Percentiles rank a stretch among this genome's conserved stretches.
phyloP scores from a whole-genome alignment of 2,797 vertebrate species.

The Psittacula echo region DNA sequence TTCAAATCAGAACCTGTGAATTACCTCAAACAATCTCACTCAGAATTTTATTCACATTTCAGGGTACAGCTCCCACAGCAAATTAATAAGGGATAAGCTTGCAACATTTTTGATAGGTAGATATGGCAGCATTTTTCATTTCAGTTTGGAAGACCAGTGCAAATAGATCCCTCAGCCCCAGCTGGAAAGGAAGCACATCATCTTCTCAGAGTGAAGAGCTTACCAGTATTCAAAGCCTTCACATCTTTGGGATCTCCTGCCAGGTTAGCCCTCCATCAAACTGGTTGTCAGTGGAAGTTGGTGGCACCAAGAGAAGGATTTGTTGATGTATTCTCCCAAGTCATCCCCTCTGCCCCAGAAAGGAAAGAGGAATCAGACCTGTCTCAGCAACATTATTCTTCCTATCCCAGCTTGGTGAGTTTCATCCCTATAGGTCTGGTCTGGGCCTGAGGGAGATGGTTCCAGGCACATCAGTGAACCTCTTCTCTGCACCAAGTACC shows the following conservation, averaged over 20 bases:
- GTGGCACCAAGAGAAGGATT: not conserved
- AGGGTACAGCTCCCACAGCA: slow-evolving; percentile 14
- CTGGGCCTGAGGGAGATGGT: not conserved
- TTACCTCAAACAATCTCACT: slow-evolving; percentile 36
- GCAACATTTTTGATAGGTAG: slow-evolving; percentile 17
- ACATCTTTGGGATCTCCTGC: not conserved
- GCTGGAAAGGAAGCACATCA: not conserved
- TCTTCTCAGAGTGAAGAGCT: not conserved
- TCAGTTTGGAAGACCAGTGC: slow-evolving; percentile 37
- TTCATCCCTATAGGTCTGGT: not conserved
- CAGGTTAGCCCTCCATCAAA: not conserved
- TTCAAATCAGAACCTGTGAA: slow-evolving; percentile 46
- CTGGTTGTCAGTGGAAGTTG: not conserved
- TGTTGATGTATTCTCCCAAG: not conserved
- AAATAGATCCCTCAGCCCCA: slow-evolving; percentile 1
- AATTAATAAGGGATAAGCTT: slow-evolving; percentile 45
- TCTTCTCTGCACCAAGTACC: not conserved
- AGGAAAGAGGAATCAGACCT: not conserved
- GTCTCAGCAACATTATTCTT: not conserved
- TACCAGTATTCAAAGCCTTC: not conserved
- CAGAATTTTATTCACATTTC: slow-evolving; percentile 27
- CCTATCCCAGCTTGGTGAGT: not conserved
- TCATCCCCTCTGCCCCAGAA: not conserved
- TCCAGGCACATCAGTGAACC: fast-evolving
- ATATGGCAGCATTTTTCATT: slow-evolving; percentile 33